These are phyloP conservation scores for Cistogaster globosa DNA, from an alignment of 2,888 invertebrate genomes.

Conservation along the genomic window DNA sequence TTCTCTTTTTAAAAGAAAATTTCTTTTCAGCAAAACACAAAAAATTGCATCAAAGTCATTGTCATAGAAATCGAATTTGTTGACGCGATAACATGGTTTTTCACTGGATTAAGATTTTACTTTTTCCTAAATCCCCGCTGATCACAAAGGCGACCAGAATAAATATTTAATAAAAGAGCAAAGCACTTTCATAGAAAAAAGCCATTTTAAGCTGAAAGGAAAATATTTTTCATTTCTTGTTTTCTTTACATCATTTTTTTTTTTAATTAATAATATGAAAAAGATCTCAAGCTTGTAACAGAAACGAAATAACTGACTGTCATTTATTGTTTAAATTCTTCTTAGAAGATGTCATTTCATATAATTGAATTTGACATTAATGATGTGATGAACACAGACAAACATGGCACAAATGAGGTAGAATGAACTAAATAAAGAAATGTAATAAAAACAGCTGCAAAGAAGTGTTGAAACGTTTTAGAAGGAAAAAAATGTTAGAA, in stretches of 20 bases:
- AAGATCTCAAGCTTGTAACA: slow-evolving; percentile 2
- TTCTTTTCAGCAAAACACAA: too few relatives aligned
- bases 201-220: background rate
- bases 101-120: background rate
- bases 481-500: slow-evolving; percentile 1
- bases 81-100: background rate
- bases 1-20: too few relatives aligned
- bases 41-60: background rate
- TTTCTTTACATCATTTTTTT: background rate
- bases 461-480: slow-evolving; percentile 29
- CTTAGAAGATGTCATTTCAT: slow-evolving; percentile 50
- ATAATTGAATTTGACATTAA: slow-evolving; percentile 64
- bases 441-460: slow-evolving; percentile 32
- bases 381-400: slow-evolving; percentile 56
- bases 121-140: slow-evolving; percentile 1
- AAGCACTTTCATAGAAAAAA: background rate
- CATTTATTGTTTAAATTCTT: slow-evolving; percentile 46
- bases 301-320: slow-evolving; percentile 30
- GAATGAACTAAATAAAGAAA: background rate
- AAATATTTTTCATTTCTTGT: slow-evolving; percentile 16
- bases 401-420: slow-evolving; percentile 56
- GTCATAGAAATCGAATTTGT: background rate
- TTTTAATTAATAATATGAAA: slow-evolving; percentile 10
- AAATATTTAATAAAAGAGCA: slow-evolving; percentile 13
- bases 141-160: background rate